Evolutionary conservation across 2,113 vertebrate genomes (phyloP).

Genomic region (Panthera uncia): DNA sequence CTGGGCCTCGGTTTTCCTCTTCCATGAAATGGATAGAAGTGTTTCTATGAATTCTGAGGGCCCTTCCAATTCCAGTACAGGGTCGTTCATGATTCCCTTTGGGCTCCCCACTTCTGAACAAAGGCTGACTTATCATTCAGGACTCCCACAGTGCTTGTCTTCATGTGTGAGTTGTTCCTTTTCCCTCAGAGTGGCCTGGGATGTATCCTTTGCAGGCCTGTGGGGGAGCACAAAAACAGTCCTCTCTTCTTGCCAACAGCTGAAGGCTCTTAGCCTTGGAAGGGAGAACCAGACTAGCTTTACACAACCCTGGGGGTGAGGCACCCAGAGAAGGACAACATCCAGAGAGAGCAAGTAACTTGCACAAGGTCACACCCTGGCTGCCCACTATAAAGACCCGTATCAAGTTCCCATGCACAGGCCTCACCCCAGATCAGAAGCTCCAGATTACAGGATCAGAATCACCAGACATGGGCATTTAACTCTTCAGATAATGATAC

Average conservation of each 20-base stretch:
- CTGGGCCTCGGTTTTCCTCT: not conserved
- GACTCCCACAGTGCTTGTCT: not conserved
- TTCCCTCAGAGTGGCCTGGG: not conserved
- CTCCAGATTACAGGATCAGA: not conserved
- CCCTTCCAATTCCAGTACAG: not conserved
- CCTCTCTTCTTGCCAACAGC: not conserved
- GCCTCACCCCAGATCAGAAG: not conserved
- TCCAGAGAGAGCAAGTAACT: not conserved
- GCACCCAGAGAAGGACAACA: not conserved
- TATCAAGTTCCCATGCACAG: not conserved
- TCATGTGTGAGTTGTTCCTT: not conserved
- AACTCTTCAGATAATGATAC: not conserved
- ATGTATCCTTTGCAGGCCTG: not conserved
- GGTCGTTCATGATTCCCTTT: not conserved
- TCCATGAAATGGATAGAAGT: not conserved
- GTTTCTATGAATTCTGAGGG: not conserved
- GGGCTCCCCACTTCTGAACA: not conserved
- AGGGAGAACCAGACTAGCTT: not conserved
- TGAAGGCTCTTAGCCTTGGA: not conserved
- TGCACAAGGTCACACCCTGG: not conserved
- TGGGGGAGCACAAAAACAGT: not conserved
- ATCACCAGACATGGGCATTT: not conserved
- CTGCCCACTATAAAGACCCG: not conserved
- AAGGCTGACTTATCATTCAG: not conserved
- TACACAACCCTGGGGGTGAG: not conserved